Percentiles rank a stretch among this genome's conserved stretches.
Conservation (phyloP, 2,113 vertebrate species). For the Oryzias melastigma region DNA sequence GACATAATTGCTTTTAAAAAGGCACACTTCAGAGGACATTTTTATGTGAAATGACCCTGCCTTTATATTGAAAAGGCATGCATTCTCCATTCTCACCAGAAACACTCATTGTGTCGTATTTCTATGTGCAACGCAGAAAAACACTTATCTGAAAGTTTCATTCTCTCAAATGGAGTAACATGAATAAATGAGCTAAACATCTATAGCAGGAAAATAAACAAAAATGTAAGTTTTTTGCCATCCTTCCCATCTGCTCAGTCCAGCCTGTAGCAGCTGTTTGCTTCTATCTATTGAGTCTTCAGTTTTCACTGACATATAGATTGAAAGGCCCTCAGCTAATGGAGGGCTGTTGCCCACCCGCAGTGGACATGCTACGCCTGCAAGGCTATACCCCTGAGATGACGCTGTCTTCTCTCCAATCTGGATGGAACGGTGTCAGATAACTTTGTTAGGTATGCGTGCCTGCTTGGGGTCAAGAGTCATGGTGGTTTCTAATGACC, state of each 20-base stretch:
- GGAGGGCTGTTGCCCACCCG: constrained; percentile 36
- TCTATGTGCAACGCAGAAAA: no score
- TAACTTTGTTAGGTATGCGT: constrained; percentile 54
- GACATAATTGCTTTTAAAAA: no score
- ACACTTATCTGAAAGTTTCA: no score
- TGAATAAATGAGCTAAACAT: no score
- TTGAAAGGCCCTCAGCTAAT: constrained; percentile 45
- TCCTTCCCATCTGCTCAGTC: constrained; percentile 62
- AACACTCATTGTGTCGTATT: no score
- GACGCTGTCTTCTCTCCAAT: constrained; percentile 20
- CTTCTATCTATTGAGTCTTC: constrained; percentile 43
- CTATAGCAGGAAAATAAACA: constrained; percentile 12
- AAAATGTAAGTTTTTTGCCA: constrained; percentile 47
- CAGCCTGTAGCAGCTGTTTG: constrained; percentile 57
- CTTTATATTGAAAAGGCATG: no score
- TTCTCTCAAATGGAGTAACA: no score
- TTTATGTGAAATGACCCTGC: no score
- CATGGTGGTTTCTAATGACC: constrained; percentile 26
- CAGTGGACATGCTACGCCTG: constrained; percentile 40
- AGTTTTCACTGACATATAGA: constrained; percentile 52
- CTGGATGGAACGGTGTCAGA: constrained; percentile 26
- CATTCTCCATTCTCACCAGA: no score
- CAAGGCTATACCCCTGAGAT: constrained; percentile 26
- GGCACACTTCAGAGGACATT: no score
- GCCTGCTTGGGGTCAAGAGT: constrained; percentile 48